Percentiles rank a stretch among this genome's conserved stretches.
Conservation (phyloP, 2,797 vertebrate genomes). For the Ataeniobius toweri region DNA sequence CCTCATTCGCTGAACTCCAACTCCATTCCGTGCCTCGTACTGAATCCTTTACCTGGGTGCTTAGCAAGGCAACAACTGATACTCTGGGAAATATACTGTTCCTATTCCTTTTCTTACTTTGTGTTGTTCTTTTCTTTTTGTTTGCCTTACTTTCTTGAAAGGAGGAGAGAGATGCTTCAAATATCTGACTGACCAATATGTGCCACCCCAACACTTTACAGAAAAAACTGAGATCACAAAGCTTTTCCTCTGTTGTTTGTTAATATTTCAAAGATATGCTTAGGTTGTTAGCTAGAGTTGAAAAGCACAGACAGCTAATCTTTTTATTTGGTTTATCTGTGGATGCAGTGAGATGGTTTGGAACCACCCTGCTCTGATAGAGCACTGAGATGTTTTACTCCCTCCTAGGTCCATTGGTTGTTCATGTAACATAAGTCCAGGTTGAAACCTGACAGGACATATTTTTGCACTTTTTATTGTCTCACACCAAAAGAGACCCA, state of each 20-base stretch:
- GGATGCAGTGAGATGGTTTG: slow-evolving; percentile 35
- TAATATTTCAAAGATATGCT: background rate
- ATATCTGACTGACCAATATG: slow-evolving; percentile 81
- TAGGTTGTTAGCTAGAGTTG: slow-evolving; percentile 9
- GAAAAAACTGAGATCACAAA: slow-evolving; percentile 24
- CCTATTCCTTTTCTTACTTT: slow-evolving; percentile 47
- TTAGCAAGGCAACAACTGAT: slow-evolving; percentile 68
- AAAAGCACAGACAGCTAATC: slow-evolving; percentile 38
- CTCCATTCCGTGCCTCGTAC: slow-evolving; percentile 77
- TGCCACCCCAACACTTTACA: slow-evolving; percentile 70
- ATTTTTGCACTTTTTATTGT: slow-evolving; percentile 18
- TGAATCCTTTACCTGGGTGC: slow-evolving; percentile 67
- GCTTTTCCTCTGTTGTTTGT: slow-evolving; percentile 13
- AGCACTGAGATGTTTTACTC: slow-evolving; percentile 9
- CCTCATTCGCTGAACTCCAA: slow-evolving; percentile 78
- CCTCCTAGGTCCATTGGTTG: slow-evolving; percentile 26
- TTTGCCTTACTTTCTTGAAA: slow-evolving; percentile 49
- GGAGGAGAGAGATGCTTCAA: slow-evolving; percentile 56
- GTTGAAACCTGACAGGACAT: slow-evolving; percentile 57
- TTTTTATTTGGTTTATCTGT: slow-evolving; percentile 65
- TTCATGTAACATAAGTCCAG: slow-evolving; percentile 53
- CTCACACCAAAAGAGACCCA: slow-evolving; percentile 56
- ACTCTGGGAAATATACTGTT: slow-evolving; percentile 77
- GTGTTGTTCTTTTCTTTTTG: slow-evolving; percentile 49
- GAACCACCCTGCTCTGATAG: slow-evolving; percentile 51